Base-by-base conservation (phyloP, 2,113 vertebrate genomes). In the Eurypyga helias region DNA sequence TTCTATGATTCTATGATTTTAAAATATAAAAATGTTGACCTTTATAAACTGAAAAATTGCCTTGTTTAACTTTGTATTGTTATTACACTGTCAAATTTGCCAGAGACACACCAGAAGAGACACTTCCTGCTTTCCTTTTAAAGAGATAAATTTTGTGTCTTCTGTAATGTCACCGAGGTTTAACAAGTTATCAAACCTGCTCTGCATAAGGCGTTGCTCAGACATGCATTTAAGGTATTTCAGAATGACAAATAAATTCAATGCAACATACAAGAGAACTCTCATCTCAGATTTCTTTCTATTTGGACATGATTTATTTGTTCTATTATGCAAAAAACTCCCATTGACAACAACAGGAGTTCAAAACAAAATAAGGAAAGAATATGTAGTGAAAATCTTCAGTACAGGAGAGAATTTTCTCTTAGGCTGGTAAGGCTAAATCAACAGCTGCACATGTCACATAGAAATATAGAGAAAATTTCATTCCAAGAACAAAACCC, bases 261-360 rank as follows among this genome's bases (percentile, higher is more conserved):
- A 5, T n/a, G 43, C 13, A 73, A 38, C 10, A 48, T 31, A 70
- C 9, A 45, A 6, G 6, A 62, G 6, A n/a, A 29, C 2, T 73
- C 20, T 78, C 15, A 41, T 64, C n/a, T 87, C 60, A 15, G 70
- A 29, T 16, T 36, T 28, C 21, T 73, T 89, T 86, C 26, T 29
- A 65, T 18, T 26, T 92, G 29, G 26, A 72, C 11, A 12, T 61
- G 18, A 2, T 83, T 71, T 72, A 38, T 17, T 58, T 64, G 4
- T 60, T 83, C 12, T 80, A 10, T 61, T 64, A 45, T 38, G 25
- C 29, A 73, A 51, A 46, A 73, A 93, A 73, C 8, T 87, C 18
- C 46, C 17, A 60, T 8, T 69, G 38, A 9, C 0, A 0, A 46
- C 33, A 65, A 65, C 23, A 5, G 8, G 29, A 61, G 26, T 87